Percentiles rank a stretch among this genome's conserved stretches.
Conservation (phyloP, 2,113 vertebrate genomes). For the Grammomys dolichurus region DNA sequence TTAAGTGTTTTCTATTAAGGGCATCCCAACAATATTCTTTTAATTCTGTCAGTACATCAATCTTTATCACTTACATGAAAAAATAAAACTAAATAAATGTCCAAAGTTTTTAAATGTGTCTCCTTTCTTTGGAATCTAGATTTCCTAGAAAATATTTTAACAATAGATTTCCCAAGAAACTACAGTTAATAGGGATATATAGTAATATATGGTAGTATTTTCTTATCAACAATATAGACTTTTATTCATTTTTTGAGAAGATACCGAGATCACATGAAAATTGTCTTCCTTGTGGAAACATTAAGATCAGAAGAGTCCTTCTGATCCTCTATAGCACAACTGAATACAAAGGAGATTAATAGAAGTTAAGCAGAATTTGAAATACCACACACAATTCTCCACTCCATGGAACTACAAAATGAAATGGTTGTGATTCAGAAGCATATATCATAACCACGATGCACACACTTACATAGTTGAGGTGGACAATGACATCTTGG, state of each 20-base stretch:
- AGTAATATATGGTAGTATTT: background rate
- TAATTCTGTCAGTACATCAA: background rate
- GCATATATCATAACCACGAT: background rate
- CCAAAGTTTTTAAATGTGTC: background rate
- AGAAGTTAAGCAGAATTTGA: background rate
- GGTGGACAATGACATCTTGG: background rate
- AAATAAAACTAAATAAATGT: background rate
- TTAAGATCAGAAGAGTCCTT: background rate
- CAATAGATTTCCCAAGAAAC: background rate
- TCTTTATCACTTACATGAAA: background rate
- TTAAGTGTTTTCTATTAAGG: background rate
- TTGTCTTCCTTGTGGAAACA: conserved; percentile 22
- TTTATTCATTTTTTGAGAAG: background rate
- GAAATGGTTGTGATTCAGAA: background rate
- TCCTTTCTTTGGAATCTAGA: background rate
- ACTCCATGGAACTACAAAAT: background rate
- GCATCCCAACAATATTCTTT: background rate
- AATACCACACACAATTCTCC: background rate
- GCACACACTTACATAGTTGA: background rate
- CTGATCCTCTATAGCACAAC: background rate
- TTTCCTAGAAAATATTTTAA: background rate
- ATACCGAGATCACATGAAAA: background rate
- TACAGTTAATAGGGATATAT: background rate
- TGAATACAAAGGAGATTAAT: background rate
- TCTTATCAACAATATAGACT: background rate